Percentiles rank a stretch among this genome's conserved stretches.
These are phyloP conservation scores for Caenorhabditis remanei DNA, from an alignment of 1,140 invertebrate species.

Conservation along the genomic window DNA sequence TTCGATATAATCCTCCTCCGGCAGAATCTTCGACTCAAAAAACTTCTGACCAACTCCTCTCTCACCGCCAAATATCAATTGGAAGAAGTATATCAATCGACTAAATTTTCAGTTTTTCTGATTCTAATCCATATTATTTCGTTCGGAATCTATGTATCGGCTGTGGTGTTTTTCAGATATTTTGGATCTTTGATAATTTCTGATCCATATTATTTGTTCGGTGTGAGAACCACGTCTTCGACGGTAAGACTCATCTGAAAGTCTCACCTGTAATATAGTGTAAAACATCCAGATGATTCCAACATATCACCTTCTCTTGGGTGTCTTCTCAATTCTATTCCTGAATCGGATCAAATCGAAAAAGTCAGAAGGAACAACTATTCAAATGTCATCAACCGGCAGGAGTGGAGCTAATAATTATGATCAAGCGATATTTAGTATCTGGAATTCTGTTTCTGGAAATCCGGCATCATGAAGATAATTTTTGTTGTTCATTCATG, in stretches of 20 bases:
- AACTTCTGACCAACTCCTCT: background rate
- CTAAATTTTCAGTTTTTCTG: slow-evolving; percentile 6
- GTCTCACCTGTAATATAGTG: too few species aligned
- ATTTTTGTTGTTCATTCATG: too few species aligned
- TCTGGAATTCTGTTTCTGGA: slow-evolving; percentile 5
- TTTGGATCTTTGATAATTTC: background rate
- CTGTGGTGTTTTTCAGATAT: slow-evolving; percentile 10
- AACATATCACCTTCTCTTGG: background rate
- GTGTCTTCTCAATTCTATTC: background rate
- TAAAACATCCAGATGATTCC: slow-evolving; percentile 28
- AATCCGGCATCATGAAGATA: too few species aligned
- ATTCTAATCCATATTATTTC: slow-evolving; percentile 21
- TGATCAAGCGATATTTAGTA: slow-evolving; percentile 24
- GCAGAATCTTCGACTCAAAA: background rate
- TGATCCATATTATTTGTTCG: background rate
- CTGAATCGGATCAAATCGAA: slow-evolving; percentile 15
- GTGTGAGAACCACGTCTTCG: background rate
- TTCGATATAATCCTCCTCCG: slow-evolving; percentile 7
- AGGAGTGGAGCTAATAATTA: slow-evolving; percentile 30
- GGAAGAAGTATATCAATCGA: slow-evolving; percentile 28
- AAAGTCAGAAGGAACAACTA: slow-evolving; percentile 2
- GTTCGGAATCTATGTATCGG: background rate
- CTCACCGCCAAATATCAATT: slow-evolving; percentile 21
- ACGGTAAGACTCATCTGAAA: background rate
- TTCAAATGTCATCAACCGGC: slow-evolving; percentile 18